phyloP scores from a whole-genome alignment of 2,888 invertebrate species.

The Chloroclysta siterata region DNA sequence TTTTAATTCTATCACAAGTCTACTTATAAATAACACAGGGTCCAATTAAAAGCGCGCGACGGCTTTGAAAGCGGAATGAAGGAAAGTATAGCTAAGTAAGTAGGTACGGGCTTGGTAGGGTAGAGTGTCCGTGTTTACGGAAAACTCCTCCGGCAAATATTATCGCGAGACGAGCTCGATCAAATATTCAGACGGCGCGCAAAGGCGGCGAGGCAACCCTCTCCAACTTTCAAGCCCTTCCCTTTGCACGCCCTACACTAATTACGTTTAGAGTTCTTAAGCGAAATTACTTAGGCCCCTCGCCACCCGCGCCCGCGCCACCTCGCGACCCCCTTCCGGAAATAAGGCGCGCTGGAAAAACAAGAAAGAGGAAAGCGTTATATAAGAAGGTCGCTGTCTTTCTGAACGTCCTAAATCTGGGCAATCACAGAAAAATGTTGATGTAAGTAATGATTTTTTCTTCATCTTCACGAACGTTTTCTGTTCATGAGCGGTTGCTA shows the following conservation, averaged over 20 bases:
- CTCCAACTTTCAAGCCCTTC: constrained; percentile 86
- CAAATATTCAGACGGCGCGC: constrained; percentile 82
- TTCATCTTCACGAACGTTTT: constrained; percentile 79
- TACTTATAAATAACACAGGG: constrained; percentile 77
- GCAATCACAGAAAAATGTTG: constrained; percentile 83
- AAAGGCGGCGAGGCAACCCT: constrained; percentile 82
- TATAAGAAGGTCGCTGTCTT: constrained; percentile 79
- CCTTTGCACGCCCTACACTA: constrained; percentile 87
- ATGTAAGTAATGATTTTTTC: constrained; percentile 85
- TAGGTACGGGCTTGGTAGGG: constrained; percentile 69
- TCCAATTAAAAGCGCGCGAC: constrained; percentile 82
- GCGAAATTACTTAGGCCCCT: constrained; percentile 88
- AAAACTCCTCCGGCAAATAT: constrained; percentile 83
- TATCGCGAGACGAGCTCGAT: constrained; percentile 83
- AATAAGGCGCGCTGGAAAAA: constrained; percentile 84
- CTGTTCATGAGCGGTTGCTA: constrained; percentile 85
- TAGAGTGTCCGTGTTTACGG: constrained; percentile 81
- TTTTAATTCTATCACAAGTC: constrained; percentile 82
- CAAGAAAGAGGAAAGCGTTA: constrained; percentile 82
- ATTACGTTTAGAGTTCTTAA: constrained; percentile 89
- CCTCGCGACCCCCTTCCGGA: constrained; percentile 77
- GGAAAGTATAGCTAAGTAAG: constrained; percentile 58
- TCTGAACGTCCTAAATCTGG: constrained; percentile 81
- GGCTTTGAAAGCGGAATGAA: constrained; percentile 77
- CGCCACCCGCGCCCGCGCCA: constrained; percentile 68